Evolutionary conservation across 2,888 invertebrate species (phyloP).

Genomic region (Troglohyphantes excavatus): DNA sequence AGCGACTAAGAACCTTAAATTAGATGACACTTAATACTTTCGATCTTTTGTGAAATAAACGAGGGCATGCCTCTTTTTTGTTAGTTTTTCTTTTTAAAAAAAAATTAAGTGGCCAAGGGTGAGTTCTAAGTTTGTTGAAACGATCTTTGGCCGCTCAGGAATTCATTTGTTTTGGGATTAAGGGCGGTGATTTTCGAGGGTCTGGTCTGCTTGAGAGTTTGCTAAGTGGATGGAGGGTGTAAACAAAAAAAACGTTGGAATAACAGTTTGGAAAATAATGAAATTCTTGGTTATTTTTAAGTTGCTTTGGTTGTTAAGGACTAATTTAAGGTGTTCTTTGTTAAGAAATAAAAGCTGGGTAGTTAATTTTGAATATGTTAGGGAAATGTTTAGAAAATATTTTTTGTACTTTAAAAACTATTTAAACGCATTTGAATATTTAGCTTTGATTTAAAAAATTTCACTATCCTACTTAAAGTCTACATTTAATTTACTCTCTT

Average conservation of each 20-base stretch:
- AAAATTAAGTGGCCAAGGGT: background rate
- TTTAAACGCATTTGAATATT: too few species aligned
- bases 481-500: too few species aligned
- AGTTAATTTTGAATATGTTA: too few species aligned
- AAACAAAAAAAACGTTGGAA: background rate
- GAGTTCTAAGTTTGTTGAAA: constrained; percentile 11
- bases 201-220: background rate
- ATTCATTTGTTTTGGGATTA: constrained; percentile 25
- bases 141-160: constrained; percentile 9
- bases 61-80: background rate
- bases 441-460: too few species aligned
- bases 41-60: constrained; percentile 17
- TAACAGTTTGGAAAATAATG: background rate
- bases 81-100: background rate
- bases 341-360: too few species aligned
- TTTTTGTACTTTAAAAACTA: too few species aligned
- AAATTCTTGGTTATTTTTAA: background rate
- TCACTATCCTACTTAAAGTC: too few species aligned
- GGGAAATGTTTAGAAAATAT: too few species aligned
- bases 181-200: background rate
- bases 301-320: background rate
- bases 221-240: background rate
- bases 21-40: constrained; percentile 54
- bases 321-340: background rate
- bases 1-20: constrained; percentile 61